Conservation (phyloP, 2,113 vertebrate species). For the Takifugu flavidus region DNA sequence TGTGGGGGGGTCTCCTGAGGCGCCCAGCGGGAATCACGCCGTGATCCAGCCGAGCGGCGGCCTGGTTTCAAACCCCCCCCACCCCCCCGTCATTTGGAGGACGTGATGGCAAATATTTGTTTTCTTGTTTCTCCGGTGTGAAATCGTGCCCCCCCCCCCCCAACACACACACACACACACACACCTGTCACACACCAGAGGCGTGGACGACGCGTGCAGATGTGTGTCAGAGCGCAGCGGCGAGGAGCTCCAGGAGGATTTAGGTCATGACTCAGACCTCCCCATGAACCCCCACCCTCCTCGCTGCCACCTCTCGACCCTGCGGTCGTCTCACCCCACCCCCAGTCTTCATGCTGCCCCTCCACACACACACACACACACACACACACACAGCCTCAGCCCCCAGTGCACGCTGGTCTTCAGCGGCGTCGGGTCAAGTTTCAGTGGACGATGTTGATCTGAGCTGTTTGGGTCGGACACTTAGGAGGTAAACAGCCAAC, state of each 20-base stretch:
- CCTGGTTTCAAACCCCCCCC: too few relatives aligned
- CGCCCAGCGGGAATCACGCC: background rate
- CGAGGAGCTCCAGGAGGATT: slow-evolving; percentile 49
- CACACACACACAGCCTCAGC: background rate
- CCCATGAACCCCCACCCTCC: slow-evolving; percentile 40
- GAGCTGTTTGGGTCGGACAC: too few relatives aligned
- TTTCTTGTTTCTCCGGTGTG: slow-evolving; percentile 42
- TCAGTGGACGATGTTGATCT: background rate
- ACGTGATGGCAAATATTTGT: slow-evolving; percentile 65
- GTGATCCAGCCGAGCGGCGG: too few relatives aligned
- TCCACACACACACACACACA: slow-evolving; percentile 8
- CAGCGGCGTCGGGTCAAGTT: slow-evolving; percentile 50
- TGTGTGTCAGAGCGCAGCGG: slow-evolving; percentile 13
- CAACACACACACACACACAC: slow-evolving; percentile 19
- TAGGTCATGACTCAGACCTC: slow-evolving; percentile 70
- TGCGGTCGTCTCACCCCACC: slow-evolving; percentile 51
- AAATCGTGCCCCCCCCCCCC: slow-evolving; percentile 43
- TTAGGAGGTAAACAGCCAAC: too few relatives aligned
- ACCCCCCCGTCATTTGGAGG: slow-evolving; percentile 10
- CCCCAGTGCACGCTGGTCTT: slow-evolving; percentile 8
- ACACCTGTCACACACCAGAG: slow-evolving; percentile 59
- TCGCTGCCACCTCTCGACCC: slow-evolving; percentile 29
- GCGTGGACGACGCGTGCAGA: background rate
- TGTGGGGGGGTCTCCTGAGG: too few relatives aligned
- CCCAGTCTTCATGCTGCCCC: slow-evolving; percentile 40